Evolutionary conservation across 1,140 invertebrate genomes (phyloP), one percentile per base, ranked within the genome.

Genomic region (Microplitis demolitor): DNA sequence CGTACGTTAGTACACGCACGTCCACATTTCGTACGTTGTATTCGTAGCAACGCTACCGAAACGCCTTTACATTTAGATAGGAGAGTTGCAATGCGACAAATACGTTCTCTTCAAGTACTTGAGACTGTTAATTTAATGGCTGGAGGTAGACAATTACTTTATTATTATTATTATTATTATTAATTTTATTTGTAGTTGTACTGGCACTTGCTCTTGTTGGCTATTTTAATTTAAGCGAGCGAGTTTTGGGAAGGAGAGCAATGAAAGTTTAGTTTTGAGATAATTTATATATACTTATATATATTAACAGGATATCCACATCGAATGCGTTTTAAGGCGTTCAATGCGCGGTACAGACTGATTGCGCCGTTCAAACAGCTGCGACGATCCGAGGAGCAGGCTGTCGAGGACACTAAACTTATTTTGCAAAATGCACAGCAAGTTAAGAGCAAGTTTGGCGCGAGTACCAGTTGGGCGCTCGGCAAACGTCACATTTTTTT

Each of bases 121-220:
- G 96, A 98, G 88, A 98, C 97, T 34, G 95, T 97, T 14, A 97
- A 97, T 85, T 86, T 98, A 37, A 98, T 98, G 96, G 96, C 96
- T 14, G 93, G 93, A 75, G 93, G 88, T 89, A 84, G 78, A 76
- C 62, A 63, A 35, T 45, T 62, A 24, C 64, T 31, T 14, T 31
- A 24, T 71, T 13, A 9, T 66, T 56, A 4, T 67, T 34, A 37
- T 33, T 53, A 6, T 24, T 54, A 14, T 75, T 9, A 63, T 34
- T 51, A 64, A 70, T 11, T 62, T 61, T 6, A 39, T 14, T 66
- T 16, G 39, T 50, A 24, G 24, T 24, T 24, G 24, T 24, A 24
- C 24, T 24, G 24, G 24, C 24, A 24, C 24, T 24, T 24, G 24
- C 24, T 24, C 24, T 24, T 24, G 24, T 24, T 24, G 24, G 24